phyloP scores from a whole-genome alignment of 2,797 vertebrate genomes.

The Esox lucius region DNA sequence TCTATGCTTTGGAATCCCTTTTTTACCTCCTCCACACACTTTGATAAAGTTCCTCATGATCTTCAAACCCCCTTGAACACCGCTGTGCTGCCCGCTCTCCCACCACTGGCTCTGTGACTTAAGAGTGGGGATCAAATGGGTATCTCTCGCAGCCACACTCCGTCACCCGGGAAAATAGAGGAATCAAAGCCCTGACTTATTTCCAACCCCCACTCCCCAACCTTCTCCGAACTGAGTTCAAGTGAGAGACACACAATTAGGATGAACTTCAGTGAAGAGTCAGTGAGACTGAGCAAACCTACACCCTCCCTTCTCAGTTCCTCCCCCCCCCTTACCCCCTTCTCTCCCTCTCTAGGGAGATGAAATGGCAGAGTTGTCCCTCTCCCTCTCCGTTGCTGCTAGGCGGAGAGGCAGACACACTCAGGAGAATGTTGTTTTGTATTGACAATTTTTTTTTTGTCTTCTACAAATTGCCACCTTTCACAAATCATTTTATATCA shows the following conservation, averaged over 20 bases:
- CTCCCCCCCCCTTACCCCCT: too few species aligned
- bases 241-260: conserved; percentile 51
- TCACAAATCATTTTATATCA: too few species aligned
- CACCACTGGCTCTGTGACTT: conserved; percentile 45
- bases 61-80: conserved; percentile 70
- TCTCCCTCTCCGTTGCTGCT: not conserved
- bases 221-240: conserved; percentile 35
- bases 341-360: not conserved
- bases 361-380: not conserved
- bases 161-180: conserved; percentile 39
- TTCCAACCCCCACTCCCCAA: conserved; percentile 23
- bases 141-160: conserved; percentile 61
- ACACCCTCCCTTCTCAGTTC: conserved; percentile 13
- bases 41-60: conserved; percentile 71
- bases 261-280: conserved; percentile 35
- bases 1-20: conserved; percentile 1
- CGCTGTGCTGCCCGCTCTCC: conserved; percentile 56
- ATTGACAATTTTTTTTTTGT: not conserved
- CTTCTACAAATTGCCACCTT: too few species aligned
- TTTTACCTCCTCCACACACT: conserved; percentile 37
- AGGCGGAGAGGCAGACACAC: not conserved
- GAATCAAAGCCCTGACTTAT: conserved; percentile 55
- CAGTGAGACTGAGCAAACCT: conserved; percentile 33
- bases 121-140: conserved; percentile 71
- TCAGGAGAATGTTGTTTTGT: conserved; percentile 41